These are phyloP conservation scores for Pachyseris speciosa DNA, from an alignment of 64 coral and sea anemone species.

Conservation along the genomic window DNA sequence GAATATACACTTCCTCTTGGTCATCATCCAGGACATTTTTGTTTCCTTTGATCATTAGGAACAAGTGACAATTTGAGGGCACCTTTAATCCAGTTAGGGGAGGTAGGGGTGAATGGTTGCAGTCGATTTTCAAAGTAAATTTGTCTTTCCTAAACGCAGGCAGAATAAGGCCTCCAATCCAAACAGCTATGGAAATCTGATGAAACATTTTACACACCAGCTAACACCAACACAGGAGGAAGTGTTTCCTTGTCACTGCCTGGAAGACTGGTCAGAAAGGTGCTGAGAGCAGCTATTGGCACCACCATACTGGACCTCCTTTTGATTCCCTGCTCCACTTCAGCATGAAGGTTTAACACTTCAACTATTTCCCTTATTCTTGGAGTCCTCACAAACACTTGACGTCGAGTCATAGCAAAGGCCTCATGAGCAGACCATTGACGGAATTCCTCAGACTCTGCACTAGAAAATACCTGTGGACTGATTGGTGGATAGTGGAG, in stretches of 20 bases:
- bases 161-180: too few relatives aligned
- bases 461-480: constrained; percentile 56
- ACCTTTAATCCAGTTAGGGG: too few relatives aligned
- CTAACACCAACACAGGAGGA: constrained; percentile 73
- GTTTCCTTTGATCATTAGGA: too few relatives aligned
- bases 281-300: constrained; percentile 54
- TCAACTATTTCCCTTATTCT: constrained; percentile 78
- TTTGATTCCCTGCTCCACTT: constrained; percentile 64
- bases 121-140: too few relatives aligned
- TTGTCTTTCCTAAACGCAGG: too few relatives aligned
- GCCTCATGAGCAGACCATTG: constrained; percentile 89
- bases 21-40: too few relatives aligned
- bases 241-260: constrained; percentile 75
- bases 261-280: constrained; percentile 94
- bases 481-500: constrained; percentile 80
- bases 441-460: constrained; percentile 62
- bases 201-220: constrained; percentile 82
- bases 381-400: constrained; percentile 69
- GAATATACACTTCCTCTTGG: too few relatives aligned
- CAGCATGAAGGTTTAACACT: constrained; percentile 74
- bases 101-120: too few relatives aligned
- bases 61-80: too few relatives aligned
- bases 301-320: constrained; percentile 63
- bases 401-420: constrained; percentile 69
- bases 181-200: too few relatives aligned